Conservation (phyloP, 2,888 invertebrate genomes). For the Nasonia oneida region DNA sequence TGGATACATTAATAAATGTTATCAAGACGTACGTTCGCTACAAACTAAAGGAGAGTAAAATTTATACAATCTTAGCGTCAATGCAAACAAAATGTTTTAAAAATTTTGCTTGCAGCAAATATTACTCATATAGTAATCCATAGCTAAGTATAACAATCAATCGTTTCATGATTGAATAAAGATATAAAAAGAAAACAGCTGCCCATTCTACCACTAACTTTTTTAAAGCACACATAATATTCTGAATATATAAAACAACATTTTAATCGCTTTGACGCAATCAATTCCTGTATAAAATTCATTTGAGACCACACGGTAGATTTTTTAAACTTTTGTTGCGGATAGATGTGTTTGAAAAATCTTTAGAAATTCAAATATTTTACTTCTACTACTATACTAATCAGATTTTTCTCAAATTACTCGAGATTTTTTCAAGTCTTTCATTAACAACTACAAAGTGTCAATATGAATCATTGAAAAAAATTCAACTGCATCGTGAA, state of each 20-base stretch:
- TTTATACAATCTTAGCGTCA: not conserved
- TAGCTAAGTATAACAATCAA: not conserved
- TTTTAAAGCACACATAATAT: not conserved
- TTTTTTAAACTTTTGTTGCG: constrained; percentile 17
- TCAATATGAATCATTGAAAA: not conserved
- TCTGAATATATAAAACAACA: constrained; percentile 19
- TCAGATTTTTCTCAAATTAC: not conserved
- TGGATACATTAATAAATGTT: not conserved
- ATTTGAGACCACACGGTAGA: not conserved
- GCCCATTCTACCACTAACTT: not conserved
- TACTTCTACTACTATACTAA: not conserved
- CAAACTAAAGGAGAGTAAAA: not conserved
- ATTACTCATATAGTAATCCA: not conserved
- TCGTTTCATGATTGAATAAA: not conserved
- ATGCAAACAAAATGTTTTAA: not conserved
- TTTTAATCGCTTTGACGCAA: constrained; percentile 11
- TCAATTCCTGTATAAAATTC: constrained; percentile 32
- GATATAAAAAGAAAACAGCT: not conserved
- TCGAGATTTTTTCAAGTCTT: constrained; percentile 30
- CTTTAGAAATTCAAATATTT: constrained; percentile 8
- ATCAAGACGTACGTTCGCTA: not conserved
- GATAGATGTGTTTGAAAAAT: constrained; percentile 40
- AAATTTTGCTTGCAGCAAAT: not conserved
- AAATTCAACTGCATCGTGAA: constrained; percentile 16
- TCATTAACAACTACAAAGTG: constrained; percentile 25